These are phyloP conservation scores for Eupithecia pulchellata DNA, from an alignment of 2,888 invertebrate genomes.

Conservation along the genomic window DNA sequence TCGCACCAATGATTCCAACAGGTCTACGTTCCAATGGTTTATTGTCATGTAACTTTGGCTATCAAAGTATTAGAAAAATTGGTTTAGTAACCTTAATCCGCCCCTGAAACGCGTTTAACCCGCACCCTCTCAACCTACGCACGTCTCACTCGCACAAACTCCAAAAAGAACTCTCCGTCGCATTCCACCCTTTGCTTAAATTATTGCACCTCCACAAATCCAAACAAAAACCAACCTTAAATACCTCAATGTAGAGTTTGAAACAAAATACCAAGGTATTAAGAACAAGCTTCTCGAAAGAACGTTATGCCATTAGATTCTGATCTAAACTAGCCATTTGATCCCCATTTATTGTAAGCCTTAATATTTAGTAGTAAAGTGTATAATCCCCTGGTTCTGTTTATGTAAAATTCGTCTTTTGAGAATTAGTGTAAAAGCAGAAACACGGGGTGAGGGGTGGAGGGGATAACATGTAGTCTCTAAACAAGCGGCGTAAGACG, in stretches of 20 bases:
- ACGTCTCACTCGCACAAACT: constrained; percentile 85
- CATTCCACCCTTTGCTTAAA: constrained; percentile 85
- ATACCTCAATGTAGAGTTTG: not conserved
- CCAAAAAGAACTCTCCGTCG: constrained; percentile 84
- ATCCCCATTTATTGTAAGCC: constrained; percentile 27
- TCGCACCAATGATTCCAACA: too few species aligned
- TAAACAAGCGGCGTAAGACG: constrained; percentile 61
- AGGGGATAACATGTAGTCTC: constrained; percentile 59
- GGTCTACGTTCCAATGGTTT: too few species aligned
- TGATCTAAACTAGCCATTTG: constrained; percentile 65
- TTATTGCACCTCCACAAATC: constrained; percentile 72
- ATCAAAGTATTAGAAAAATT: too few species aligned
- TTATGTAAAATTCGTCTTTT: constrained; percentile 64
- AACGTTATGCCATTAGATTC: constrained; percentile 72
- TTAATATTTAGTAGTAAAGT: not conserved
- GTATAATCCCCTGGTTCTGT: constrained; percentile 39
- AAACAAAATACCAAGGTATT: constrained; percentile 34
- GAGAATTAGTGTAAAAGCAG: constrained; percentile 14
- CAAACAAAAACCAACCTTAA: constrained; percentile 56
- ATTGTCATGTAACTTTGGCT: too few species aligned
- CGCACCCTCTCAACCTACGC: constrained; percentile 82
- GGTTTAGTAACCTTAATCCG: constrained; percentile 54
- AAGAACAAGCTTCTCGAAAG: constrained; percentile 75
- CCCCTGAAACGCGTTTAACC: constrained; percentile 77
- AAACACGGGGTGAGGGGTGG: constrained; percentile 60